These are phyloP conservation scores for Hemithea aestivaria DNA, from an alignment of 2,888 invertebrate species.

Conservation along the genomic window DNA sequence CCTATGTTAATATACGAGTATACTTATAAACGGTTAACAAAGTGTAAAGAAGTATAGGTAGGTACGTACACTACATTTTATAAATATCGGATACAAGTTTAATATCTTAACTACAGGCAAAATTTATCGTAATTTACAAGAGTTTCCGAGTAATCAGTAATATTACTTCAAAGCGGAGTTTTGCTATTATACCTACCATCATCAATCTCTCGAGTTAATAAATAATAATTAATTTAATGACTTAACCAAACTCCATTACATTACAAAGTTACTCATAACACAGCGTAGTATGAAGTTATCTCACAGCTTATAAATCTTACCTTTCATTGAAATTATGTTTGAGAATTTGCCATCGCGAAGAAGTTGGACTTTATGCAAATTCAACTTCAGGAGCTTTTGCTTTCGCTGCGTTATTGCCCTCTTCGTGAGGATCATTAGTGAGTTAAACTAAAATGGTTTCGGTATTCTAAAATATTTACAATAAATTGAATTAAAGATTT, in stretches of 20 bases:
- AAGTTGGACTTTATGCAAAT: constrained; percentile 5
- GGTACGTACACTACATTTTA: no score
- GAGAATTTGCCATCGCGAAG: constrained; percentile 5
- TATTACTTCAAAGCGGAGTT: constrained; percentile 21
- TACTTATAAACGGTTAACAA: no score
- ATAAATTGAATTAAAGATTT: no score
- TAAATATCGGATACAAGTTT: no score
- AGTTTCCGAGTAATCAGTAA: constrained; percentile 18
- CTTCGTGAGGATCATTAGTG: no score
- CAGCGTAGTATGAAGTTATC: constrained; percentile 19
- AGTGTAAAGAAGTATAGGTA: no score
- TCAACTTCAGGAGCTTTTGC: background rate
- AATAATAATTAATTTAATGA: constrained; percentile 44
- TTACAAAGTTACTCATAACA: constrained; percentile 35
- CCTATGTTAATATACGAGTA: no score
- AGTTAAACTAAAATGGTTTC: no score
- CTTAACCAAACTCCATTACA: constrained; percentile 45
- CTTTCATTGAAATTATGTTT: constrained; percentile 18
- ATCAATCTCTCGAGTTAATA: constrained; percentile 29
- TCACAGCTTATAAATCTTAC: constrained; percentile 20
- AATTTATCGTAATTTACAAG: constrained; percentile 2
- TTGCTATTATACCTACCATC: constrained; percentile 19
- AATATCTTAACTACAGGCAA: background rate
- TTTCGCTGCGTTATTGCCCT: no score
- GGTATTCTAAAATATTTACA: no score